Percentiles rank a stretch among this genome's conserved stretches.
Conservation (phyloP, 2,113 vertebrate species). For the Diphyllodes magnificus region DNA sequence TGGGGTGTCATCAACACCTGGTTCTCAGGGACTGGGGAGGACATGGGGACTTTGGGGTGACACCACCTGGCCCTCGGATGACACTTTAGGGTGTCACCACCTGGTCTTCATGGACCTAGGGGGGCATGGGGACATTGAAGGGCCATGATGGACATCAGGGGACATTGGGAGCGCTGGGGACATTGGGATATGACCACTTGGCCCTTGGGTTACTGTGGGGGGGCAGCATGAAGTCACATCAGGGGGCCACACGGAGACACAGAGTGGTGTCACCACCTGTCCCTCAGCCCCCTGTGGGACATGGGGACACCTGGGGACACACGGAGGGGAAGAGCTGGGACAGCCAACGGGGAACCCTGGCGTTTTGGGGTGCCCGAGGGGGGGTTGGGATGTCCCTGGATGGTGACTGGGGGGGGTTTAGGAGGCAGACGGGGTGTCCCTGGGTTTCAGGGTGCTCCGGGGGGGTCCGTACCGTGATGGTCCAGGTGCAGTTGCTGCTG, state of each 20-base stretch:
- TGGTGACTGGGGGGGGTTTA: not conserved
- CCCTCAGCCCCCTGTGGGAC: not conserved
- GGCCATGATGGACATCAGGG: not conserved
- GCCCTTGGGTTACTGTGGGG: not conserved
- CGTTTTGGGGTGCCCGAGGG: not conserved
- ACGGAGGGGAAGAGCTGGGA: not conserved
- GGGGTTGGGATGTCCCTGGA: too few species aligned
- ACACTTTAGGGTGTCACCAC: not conserved
- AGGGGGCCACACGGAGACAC: not conserved
- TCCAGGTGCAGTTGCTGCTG: not conserved
- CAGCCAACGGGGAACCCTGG: not conserved
- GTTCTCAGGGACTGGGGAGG: not conserved
- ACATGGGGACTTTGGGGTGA: not conserved
- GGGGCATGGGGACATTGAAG: not conserved
- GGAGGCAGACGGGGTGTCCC: not conserved
- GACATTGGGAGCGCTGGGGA: not conserved
- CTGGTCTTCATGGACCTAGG: too few species aligned
- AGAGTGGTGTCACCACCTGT: not conserved
- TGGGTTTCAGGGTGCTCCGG: not conserved
- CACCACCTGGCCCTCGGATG: not conserved
- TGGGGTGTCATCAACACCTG: not conserved
- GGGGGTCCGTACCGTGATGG: not conserved
- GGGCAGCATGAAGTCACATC: not conserved
- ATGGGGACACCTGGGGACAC: not conserved
- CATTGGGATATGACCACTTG: not conserved